Base-by-base conservation (phyloP, 30 jellyfish, hydroid and myxozoan genomes). In the Aurelia aurita region DNA sequence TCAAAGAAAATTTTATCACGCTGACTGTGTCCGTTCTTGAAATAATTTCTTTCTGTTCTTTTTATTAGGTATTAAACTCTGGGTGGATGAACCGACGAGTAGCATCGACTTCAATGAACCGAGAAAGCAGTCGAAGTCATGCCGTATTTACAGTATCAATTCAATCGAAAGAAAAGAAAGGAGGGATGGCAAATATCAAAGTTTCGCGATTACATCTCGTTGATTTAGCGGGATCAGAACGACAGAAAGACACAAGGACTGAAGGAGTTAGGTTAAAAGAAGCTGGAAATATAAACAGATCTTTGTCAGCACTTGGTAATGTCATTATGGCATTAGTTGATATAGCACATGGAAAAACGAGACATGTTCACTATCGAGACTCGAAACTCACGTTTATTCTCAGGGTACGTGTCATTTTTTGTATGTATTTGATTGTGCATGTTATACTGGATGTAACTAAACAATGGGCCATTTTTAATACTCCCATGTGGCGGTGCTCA, bases 31-130 rank as follows among this genome's bases (percentile, higher is more conserved):
- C n/a, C n/a, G n/a, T n/a, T n/a, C n/a, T n/a, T n/a, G n/a, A n/a
- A n/a, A n/a, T n/a, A n/a, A n/a, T n/a, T n/a, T n/a, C n/a, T n/a
- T n/a, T n/a, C n/a, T n/a, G n/a, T n/a, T n/a, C n/a, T 39, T 8
- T 39, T 39, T 15, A 39, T 39, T 8, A 85, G 95, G 95, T 85
- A 16, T 54, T 85, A 15, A 72, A 88, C 12, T 85, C 96, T 12
- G 99, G 99, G 13, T 94, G 99, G 99, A 60, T 86, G 91, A 94
- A 94, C 45, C 94, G 99, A 22, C 58, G 99, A 68, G 99, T 94
- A 28, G 99, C 99, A 11, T 94, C 99, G 16, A 94, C 99, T n/a
- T 94, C 99, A 32, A 94, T 94, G 99, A 94, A 94, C 81, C 62
- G 97, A 31, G 99, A 94, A 51, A 94, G 99, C 90, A 94, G 99